A percentile compares a stretch with the other conserved stretches of the same genome.
Conservation (phyloP, 2,797 vertebrate species). For the Monodelphis domestica region DNA sequence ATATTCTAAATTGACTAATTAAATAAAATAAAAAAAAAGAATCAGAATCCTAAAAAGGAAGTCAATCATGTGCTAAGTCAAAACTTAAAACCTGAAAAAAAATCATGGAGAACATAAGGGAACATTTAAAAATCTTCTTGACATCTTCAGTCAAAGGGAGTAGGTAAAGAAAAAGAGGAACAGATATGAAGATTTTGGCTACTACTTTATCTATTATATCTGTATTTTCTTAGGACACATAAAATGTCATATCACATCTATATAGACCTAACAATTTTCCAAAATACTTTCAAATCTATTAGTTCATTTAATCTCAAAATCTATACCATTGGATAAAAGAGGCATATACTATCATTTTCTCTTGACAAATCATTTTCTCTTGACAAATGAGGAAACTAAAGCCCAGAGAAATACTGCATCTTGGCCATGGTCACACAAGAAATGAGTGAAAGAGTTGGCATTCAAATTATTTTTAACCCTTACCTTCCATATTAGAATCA, state of each 20-base stretch:
- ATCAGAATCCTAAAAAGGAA: neutral
- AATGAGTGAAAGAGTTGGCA: neutral
- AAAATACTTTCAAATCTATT: conserved; percentile 16
- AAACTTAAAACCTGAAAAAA: conserved; percentile 26
- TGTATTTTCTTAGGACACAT: neutral
- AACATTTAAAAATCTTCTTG: conserved; percentile 11
- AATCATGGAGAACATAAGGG: conserved; percentile 16
- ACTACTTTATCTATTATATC: neutral
- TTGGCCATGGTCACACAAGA: neutral
- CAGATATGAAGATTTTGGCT: neutral
- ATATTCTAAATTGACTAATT: no score
- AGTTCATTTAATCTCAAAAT: conserved; percentile 12
- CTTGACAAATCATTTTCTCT: no score
- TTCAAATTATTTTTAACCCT: no score
- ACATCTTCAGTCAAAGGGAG: neutral
- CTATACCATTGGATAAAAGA: neutral
- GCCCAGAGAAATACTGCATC: neutral
- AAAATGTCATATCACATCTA: neutral
- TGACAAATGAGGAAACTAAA: neutral
- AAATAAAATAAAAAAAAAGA: no score
- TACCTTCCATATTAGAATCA: no score
- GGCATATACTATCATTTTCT: neutral
- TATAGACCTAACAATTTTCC: neutral
- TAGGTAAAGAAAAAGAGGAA: neutral
- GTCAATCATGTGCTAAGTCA: neutral